Conservation (phyloP, 2,113 vertebrate species). For the Cromileptes altivelis region DNA sequence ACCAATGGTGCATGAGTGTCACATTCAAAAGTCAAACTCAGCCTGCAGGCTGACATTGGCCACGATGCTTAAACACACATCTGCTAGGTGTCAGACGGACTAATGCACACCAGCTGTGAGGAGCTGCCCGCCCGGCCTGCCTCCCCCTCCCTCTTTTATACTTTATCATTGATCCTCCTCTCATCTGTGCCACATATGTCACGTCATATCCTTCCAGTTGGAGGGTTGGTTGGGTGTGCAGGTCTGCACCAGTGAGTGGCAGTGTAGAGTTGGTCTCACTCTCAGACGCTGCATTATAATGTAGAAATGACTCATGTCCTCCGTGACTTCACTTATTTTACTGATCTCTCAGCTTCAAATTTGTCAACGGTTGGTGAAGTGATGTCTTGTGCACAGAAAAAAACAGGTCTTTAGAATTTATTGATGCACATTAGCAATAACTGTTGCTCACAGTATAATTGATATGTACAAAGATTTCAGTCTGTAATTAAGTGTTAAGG, state of each 20-base stretch:
- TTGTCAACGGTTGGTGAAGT: not conserved
- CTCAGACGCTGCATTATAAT: not conserved
- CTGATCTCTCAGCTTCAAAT: not conserved
- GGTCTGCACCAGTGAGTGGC: constrained; percentile 29
- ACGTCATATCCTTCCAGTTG: constrained; percentile 30
- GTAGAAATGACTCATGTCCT: not conserved
- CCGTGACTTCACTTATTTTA: not conserved
- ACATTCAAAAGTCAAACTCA: constrained; percentile 26
- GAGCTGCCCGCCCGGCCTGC: constrained; percentile 12
- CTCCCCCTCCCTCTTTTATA: constrained; percentile 33
- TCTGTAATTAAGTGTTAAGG: not conserved
- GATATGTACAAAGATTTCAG: not conserved
- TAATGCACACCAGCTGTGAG: constrained; percentile 71
- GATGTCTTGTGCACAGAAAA: not conserved
- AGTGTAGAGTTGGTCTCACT: constrained; percentile 20
- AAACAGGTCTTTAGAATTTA: not conserved
- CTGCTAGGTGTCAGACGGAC: constrained; percentile 69
- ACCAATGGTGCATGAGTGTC: not conserved
- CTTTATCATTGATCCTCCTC: constrained; percentile 58
- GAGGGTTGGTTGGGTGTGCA: not conserved
- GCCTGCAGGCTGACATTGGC: constrained; percentile 19
- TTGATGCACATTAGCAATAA: not conserved
- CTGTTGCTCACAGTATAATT: constrained; percentile 11
- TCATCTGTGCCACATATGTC: constrained; percentile 72
- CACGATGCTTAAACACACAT: constrained; percentile 50